Conservation (phyloP, 2,888 invertebrate genomes). For the Cyclophora albipunctata region DNA sequence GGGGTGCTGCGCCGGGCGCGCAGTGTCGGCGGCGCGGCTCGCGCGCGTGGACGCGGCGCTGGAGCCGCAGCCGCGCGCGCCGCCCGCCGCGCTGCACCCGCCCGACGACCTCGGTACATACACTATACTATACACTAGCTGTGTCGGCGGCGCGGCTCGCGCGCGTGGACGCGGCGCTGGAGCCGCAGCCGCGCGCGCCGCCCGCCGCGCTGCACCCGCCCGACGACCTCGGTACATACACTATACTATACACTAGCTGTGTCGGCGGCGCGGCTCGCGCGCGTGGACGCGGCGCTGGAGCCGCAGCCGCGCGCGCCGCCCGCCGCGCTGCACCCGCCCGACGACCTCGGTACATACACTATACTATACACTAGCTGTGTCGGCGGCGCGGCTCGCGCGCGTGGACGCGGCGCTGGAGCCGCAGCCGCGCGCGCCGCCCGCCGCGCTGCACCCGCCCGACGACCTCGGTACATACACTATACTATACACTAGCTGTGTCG, state of each 20-base stretch:
- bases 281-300: constrained; percentile 79
- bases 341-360: constrained; percentile 42
- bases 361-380: constrained; percentile 38
- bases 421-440: constrained; percentile 40
- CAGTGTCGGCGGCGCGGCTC: constrained; percentile 73
- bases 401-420: constrained; percentile 80
- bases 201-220: constrained; percentile 33
- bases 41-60: constrained; percentile 79
- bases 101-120: constrained; percentile 49
- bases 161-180: constrained; percentile 79
- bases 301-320: constrained; percentile 50
- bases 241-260: constrained; percentile 33
- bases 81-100: constrained; percentile 29
- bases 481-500: constrained; percentile 19
- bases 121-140: constrained; percentile 22
- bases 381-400: constrained; percentile 73
- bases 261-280: constrained; percentile 73
- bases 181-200: constrained; percentile 56
- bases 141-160: constrained; percentile 73
- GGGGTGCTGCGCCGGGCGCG: constrained; percentile 61
- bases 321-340: constrained; percentile 31
- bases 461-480: constrained; percentile 39
- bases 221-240: constrained; percentile 45
- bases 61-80: constrained; percentile 62
- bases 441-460: constrained; percentile 31